A percentile compares a stretch with the other conserved stretches of the same genome.
Conservation (phyloP, 2,113 vertebrate genomes). For the Zapornia atra region DNA sequence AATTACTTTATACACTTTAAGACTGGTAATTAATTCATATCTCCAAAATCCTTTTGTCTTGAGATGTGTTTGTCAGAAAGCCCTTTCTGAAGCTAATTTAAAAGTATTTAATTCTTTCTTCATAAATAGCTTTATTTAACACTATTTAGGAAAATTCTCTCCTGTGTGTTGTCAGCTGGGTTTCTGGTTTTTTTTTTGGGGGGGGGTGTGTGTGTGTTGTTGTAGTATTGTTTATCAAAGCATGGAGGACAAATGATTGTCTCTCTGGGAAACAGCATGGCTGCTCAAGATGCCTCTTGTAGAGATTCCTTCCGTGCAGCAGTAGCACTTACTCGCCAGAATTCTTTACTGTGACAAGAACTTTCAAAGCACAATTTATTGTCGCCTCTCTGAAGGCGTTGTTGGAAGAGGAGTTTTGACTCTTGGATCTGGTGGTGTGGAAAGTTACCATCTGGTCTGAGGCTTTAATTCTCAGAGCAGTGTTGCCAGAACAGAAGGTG, state of each 20-base stretch:
- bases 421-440: not conserved
- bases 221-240: not conserved
- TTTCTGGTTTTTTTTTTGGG: not conserved
- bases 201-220: not conserved
- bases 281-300: not conserved
- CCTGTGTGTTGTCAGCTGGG: not conserved
- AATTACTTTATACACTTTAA: not conserved
- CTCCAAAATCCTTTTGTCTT: not conserved
- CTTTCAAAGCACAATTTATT: not conserved
- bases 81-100: not conserved
- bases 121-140: not conserved
- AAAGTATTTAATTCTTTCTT: not conserved
- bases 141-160: not conserved
- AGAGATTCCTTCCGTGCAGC: not conserved
- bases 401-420: not conserved
- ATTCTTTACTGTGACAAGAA: not conserved
- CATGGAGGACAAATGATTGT: not conserved
- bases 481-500: not conserved
- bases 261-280: not conserved
- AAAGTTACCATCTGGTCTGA: not conserved
- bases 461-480: not conserved
- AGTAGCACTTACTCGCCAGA: not conserved
- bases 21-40: not conserved
- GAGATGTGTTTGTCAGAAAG: not conserved
- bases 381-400: accelerated